These are phyloP conservation scores for Blennius ocellaris DNA, from an alignment of 2,113 vertebrate species.

Conservation along the genomic window DNA sequence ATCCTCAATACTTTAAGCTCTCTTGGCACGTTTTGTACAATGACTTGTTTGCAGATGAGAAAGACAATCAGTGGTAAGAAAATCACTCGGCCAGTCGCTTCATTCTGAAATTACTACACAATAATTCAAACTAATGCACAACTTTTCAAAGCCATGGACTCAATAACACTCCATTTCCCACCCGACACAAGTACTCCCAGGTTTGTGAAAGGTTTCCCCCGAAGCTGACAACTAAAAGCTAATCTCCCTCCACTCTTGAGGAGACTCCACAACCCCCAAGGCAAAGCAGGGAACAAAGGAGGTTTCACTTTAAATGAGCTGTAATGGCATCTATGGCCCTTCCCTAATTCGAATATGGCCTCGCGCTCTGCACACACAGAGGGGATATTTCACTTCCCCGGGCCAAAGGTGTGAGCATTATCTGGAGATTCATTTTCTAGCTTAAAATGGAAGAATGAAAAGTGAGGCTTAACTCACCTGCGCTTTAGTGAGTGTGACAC, in stretches of 20 bases:
- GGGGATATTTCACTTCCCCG: slow-evolving; percentile 48
- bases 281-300: neutral
- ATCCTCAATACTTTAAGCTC: too few relatives aligned
- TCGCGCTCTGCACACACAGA: slow-evolving; percentile 35
- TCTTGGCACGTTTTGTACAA: too few relatives aligned
- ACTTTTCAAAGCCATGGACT: neutral
- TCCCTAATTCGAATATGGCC: slow-evolving; percentile 51
- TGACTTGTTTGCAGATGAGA: too few relatives aligned
- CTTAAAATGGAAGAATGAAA: slow-evolving; percentile 53
- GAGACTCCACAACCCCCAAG: slow-evolving; percentile 19
- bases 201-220: slow-evolving; percentile 26
- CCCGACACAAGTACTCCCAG: neutral
- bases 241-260: slow-evolving; percentile 33
- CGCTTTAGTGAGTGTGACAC: slow-evolving; percentile 39
- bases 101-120: too few relatives aligned
- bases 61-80: too few relatives aligned
- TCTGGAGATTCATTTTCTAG: slow-evolving; percentile 66
- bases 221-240: slow-evolving; percentile 15
- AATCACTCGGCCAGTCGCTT: too few relatives aligned
- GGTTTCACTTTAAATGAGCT: slow-evolving; percentile 65
- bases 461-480: slow-evolving; percentile 56
- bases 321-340: slow-evolving; percentile 49
- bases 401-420: slow-evolving; percentile 64
- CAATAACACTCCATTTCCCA: neutral
- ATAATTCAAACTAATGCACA: neutral